Conservation (phyloP, 2,888 invertebrate species). For the Sarcophaga carnaria region DNA sequence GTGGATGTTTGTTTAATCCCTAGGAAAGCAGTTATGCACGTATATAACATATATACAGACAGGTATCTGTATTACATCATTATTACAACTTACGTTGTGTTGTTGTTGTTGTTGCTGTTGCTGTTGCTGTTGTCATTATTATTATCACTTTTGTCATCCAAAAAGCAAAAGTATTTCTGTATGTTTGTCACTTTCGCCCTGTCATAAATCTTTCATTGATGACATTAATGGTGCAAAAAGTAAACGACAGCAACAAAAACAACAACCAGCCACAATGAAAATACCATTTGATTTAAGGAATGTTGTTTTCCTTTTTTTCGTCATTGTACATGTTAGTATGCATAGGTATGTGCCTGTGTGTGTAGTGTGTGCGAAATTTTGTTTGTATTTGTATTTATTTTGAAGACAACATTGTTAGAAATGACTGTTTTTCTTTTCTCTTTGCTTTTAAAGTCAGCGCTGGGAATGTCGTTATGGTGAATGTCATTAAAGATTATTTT, state of each 20-base stretch:
- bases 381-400: conserved; percentile 15
- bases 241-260: not conserved
- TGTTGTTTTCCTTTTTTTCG: not conserved
- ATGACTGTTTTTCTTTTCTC: not conserved
- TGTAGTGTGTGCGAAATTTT: not conserved
- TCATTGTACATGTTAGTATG: no score
- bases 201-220: conserved; percentile 77
- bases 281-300: conserved; percentile 63
- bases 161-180: conserved; percentile 70
- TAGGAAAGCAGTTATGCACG: not conserved
- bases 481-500: conserved; percentile 13
- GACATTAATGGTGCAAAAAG: conserved; percentile 68
- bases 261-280: conserved; percentile 35
- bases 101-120: conserved; percentile 8
- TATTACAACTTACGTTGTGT: not conserved
- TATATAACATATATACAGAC: not conserved
- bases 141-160: conserved; percentile 31
- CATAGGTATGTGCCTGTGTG: conserved; percentile 1
- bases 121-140: conserved; percentile 13
- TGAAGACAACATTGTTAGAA: conserved; percentile 14
- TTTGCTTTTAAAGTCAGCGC: not conserved
- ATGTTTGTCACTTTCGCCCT: conserved; percentile 72
- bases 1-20: not conserved
- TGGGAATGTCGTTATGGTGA: conserved; percentile 3
- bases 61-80: not conserved